phyloP scores from a whole-genome alignment of 2,888 invertebrate species.

The Dyspetes luteomarginatus region DNA sequence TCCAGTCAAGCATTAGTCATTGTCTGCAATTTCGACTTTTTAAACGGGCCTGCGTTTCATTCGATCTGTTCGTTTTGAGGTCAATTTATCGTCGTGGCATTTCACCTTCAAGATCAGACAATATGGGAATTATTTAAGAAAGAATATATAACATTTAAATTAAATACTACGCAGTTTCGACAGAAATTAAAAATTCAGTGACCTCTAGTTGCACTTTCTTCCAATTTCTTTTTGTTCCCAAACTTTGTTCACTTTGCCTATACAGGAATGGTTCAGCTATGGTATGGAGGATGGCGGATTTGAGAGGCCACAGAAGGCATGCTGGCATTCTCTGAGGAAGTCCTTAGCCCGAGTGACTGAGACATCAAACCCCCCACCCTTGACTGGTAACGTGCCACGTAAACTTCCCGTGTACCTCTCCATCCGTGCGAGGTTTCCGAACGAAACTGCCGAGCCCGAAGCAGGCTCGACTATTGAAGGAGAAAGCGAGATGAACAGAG shows the following conservation, averaged over 20 bases:
- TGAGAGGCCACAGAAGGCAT: slow-evolving; percentile 29
- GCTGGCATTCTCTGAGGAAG: slow-evolving; percentile 52
- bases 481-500: slow-evolving; percentile 2
- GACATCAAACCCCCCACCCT: slow-evolving; percentile 77
- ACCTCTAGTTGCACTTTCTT: slow-evolving; percentile 11
- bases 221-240: neutral
- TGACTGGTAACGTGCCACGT: slow-evolving; percentile 48
- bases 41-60: no score
- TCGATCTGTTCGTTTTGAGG: no score
- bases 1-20: no score
- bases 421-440: slow-evolving; percentile 52
- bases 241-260: neutral
- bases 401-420: slow-evolving; percentile 56
- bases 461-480: slow-evolving; percentile 4
- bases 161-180: no score
- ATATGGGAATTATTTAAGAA: no score
- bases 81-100: no score
- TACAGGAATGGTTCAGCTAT: neutral
- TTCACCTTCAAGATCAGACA: no score
- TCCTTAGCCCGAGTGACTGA: slow-evolving; percentile 73
- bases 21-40: no score
- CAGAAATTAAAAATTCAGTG: no score
- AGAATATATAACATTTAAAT: no score
- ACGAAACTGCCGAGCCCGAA: slow-evolving; percentile 52
- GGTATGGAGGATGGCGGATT: slow-evolving; percentile 9